Evolutionary conservation across 2,888 invertebrate genomes (phyloP).

Genomic region (Serripes groenlandicus): DNA sequence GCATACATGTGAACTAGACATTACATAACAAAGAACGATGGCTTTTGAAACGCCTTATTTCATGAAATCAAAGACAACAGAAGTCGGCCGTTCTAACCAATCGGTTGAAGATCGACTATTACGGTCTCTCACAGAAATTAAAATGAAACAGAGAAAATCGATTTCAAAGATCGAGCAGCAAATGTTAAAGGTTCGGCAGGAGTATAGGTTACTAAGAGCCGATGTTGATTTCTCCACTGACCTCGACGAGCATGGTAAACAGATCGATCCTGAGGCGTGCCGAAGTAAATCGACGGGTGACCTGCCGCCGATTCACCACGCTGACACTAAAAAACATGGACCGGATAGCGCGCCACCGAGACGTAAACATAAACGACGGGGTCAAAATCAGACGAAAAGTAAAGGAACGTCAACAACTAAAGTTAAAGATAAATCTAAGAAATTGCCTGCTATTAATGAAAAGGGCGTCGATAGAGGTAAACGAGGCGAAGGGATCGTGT

Average conservation of each 20-base stretch:
- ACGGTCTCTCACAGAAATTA: conserved; percentile 38
- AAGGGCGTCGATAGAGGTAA: background rate
- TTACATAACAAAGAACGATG: background rate
- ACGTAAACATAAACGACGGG: conserved; percentile 10
- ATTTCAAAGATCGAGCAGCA: conserved; percentile 47
- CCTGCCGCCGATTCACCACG: conserved; percentile 8
- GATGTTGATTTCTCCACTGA: conserved; percentile 58
- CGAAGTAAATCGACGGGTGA: conserved; percentile 40
- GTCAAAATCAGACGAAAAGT: background rate
- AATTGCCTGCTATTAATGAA: background rate
- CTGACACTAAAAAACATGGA: background rate
- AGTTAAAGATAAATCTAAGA: background rate
- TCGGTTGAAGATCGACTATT: conserved; percentile 52
- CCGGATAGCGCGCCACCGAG: background rate
- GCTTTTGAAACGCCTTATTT: conserved; percentile 63
- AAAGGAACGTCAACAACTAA: background rate
- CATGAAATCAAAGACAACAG: conserved; percentile 55
- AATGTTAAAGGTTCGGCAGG: conserved; percentile 39
- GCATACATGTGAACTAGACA: background rate
- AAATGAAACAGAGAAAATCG: conserved; percentile 45
- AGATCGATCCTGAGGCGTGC: conserved; percentile 24
- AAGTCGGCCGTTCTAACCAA: conserved; percentile 52
- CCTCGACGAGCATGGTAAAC: conserved; percentile 46
- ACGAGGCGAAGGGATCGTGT: background rate
- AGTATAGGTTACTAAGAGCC: conserved; percentile 37